Base-by-base conservation (phyloP, 23 tunicate species). In the Ciona savignyi region DNA sequence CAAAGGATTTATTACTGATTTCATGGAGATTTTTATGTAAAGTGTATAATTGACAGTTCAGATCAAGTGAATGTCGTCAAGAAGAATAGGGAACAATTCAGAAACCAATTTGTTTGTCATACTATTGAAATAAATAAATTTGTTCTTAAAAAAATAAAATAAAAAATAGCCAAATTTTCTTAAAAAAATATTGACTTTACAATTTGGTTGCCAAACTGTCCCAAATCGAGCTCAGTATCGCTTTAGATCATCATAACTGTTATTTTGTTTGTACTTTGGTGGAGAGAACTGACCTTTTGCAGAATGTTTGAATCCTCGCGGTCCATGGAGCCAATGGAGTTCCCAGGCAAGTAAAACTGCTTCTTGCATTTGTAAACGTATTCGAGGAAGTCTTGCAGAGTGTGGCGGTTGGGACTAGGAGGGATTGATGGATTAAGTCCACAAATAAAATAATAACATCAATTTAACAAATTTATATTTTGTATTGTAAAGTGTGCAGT, bases 291-390 rank as follows among this genome's bases (percentile, higher is more conserved):
- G 15, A 72, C 76, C 64, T 72, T 27, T 72, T 72, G 76, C 15
- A 49, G 65, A 3, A 25, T 1, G 21, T 48, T 72, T 1, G 76
- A 48, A 25, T 72, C 34, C 33, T 49, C 49, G 11, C 76, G 34
- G 49, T 72, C 76, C 76, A 72, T 20, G 1, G 76, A 49, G 6
- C 76, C 76, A 19, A 72, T 2, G 27, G 64, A 31, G 63, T 72
- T 35, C 9, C 29, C 27, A 3, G 34, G 65, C 33, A 42, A 51
- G 2, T 30, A 42, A 2, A 42, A 24, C 19, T n/a, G 3, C 2
- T 29, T 48, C 27, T 25, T 21, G 49, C 63, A 51, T 1, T 48
- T 26, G 64, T 42, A 72, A 9, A 72, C n/a, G 29, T 33, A 72
- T 24, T 72, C 76, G 29, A 72, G 25, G 29, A 72, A 49, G 25